phyloP scores from a whole-genome alignment of 2,888 invertebrate genomes.

The Mycogona germanica region DNA sequence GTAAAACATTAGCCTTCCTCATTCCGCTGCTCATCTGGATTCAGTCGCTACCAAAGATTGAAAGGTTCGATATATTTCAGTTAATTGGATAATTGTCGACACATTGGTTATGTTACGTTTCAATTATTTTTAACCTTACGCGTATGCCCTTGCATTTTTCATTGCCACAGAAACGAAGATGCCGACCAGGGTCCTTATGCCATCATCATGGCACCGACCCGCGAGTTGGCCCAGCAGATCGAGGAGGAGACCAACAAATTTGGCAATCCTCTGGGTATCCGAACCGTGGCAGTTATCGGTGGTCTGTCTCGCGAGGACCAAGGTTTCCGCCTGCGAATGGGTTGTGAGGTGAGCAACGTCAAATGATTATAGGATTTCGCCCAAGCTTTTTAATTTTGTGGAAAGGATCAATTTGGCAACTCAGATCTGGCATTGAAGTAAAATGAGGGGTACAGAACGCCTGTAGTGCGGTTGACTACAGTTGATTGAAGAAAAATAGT shows the following conservation, averaged over 20 bases:
- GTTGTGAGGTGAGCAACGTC: conserved; percentile 62
- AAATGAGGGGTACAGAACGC: too few relatives aligned
- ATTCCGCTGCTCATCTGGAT: conserved; percentile 97
- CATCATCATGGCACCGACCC: conserved; percentile 97
- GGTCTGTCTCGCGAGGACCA: conserved; percentile 84
- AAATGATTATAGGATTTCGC: neutral
- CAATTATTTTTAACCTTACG: conserved; percentile 25
- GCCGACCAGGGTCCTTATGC: conserved; percentile 81
- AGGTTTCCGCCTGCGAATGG: conserved; percentile 88
- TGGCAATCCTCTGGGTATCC: conserved; percentile 80
- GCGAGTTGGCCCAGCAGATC: conserved; percentile 98
- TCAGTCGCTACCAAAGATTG: conserved; percentile 91
- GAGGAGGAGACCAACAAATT: conserved; percentile 98
- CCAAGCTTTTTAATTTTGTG: neutral
- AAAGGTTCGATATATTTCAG: conserved; percentile 46
- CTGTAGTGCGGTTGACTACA: too few relatives aligned
- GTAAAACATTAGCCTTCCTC: conserved; percentile 96
- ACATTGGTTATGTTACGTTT: neutral
- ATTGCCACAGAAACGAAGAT: conserved; percentile 31
- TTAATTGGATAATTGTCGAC: neutral
- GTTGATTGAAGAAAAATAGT: too few relatives aligned
- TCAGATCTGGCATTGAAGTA: too few relatives aligned
- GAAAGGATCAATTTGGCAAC: too few relatives aligned
- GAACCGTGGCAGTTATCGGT: conserved; percentile 97
- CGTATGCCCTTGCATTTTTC: conserved; percentile 3